Evolutionary conservation across 2,888 invertebrate species (phyloP).

Genomic region (Stegana nigrithorax): DNA sequence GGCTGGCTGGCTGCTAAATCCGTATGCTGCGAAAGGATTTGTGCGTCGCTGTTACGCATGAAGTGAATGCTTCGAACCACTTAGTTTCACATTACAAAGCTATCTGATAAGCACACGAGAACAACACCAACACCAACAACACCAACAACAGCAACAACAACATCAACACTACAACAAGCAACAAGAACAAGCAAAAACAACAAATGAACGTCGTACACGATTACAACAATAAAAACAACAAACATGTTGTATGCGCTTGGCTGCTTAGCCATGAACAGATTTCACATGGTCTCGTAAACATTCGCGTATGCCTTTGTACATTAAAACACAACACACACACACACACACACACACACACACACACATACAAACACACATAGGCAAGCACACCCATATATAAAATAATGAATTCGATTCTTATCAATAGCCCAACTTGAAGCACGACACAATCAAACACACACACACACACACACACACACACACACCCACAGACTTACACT

Average conservation of each 20-base stretch:
- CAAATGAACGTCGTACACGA: constrained; percentile 30
- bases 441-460: too few relatives aligned
- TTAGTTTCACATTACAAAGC: constrained; percentile 62
- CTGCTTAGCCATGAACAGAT: too few relatives aligned
- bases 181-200: constrained; percentile 28
- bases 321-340: too few relatives aligned
- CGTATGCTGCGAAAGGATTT: constrained; percentile 6
- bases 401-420: constrained; percentile 63
- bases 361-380: too few relatives aligned
- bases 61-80: constrained; percentile 46
- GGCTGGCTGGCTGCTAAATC: not conserved
- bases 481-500: too few relatives aligned
- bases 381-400: too few relatives aligned
- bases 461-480: too few relatives aligned
- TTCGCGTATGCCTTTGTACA: too few relatives aligned
- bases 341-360: too few relatives aligned
- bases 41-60: constrained; percentile 1
- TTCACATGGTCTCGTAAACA: too few relatives aligned
- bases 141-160: not conserved
- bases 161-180: constrained; percentile 21
- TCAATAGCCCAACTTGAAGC: constrained; percentile 31
- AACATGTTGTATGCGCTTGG: too few relatives aligned
- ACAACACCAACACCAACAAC: constrained; percentile 27
- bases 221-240: constrained; percentile 5
- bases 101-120: constrained; percentile 27